Evolutionary conservation across 2,797 vertebrate genomes (phyloP).

Genomic region (Sebastes glaucus): DNA sequence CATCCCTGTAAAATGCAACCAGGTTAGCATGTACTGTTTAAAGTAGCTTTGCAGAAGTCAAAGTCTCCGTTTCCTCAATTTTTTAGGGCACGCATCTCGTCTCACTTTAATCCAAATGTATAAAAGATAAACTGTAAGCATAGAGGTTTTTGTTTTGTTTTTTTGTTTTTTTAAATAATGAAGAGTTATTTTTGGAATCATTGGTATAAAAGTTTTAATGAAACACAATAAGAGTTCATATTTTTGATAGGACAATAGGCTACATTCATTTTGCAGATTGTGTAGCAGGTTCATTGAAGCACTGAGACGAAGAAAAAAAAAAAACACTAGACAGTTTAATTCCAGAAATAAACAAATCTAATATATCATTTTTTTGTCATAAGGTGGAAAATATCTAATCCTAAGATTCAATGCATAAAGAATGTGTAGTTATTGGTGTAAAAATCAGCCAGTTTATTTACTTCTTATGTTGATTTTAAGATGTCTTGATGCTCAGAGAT

Average conservation of each 20-base stretch:
- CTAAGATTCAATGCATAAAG: background rate
- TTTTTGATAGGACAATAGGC: constrained; percentile 78
- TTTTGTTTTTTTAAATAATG: constrained; percentile 37
- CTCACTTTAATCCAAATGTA: constrained; percentile 38
- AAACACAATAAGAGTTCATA: constrained; percentile 67
- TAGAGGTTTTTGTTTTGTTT: constrained; percentile 36
- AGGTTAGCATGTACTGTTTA: constrained; percentile 17
- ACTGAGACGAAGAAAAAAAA: background rate
- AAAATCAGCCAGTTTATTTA: background rate
- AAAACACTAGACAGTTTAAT: background rate
- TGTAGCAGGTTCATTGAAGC: constrained; percentile 32
- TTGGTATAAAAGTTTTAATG: constrained; percentile 49
- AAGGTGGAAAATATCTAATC: constrained; percentile 1
- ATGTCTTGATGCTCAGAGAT: background rate
- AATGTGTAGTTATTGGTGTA: constrained; percentile 14
- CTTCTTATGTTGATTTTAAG: background rate
- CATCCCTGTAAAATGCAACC: background rate
- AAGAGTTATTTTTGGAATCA: constrained; percentile 79
- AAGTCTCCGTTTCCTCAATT: constrained; percentile 7
- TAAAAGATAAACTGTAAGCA: constrained; percentile 35
- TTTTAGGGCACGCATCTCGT: constrained; percentile 13
- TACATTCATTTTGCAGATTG: constrained; percentile 42
- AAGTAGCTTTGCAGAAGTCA: constrained; percentile 31
- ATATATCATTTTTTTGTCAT: background rate
- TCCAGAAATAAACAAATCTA: constrained; percentile 6